Evolutionary conservation across 2,888 invertebrate genomes (phyloP), one percentile per base, ranked within the genome.

Genomic region (Dusona sp.): DNA sequence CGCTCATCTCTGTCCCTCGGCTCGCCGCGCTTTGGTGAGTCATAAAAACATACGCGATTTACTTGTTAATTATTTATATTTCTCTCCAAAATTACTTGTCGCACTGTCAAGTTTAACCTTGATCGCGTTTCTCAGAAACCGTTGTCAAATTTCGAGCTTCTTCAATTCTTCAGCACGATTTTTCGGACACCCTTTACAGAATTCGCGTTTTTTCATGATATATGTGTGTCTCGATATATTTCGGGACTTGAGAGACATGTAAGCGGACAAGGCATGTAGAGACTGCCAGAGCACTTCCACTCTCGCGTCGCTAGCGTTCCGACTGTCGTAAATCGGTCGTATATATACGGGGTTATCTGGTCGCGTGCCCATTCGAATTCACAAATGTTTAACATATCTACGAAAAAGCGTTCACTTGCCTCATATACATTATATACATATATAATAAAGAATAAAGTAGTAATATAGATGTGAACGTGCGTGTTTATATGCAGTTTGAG

Each of bases 281-380:
- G 36, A 65, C n/a, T 65, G 65, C 65, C 36, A 65, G 65, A 65
- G 38, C 42, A 38, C 42, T 67, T 67, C 25, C 22, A 67, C 38
- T 67, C 67, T 42, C 67, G 67, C 67, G 67, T 67, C 67, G 19
- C 36, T 67, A 67, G 22, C 38, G 67, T 73, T 33, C 13, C 48
- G 45, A 72, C 68, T 65, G 79, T 85, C 85, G 85, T 85, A 85
- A 85, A 85, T 79, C 67, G 82, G 74, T 48, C 48, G 51, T 68
- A 70, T 64, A 68, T 48, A 84, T 79, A 78, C 75, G 81, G 75
- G 82, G 84, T 84, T 87, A 82, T 87, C 86, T 87, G 84, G 86
- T 87, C 86, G 86, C 86, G 82, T 84, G 86, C 86, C 86, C 86
- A 87, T 84, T 87, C 57, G 78, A 64, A 86, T 83, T 78, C 73